Conservation (phyloP, 2,113 vertebrate genomes). For the Atrichornis clamosus region DNA sequence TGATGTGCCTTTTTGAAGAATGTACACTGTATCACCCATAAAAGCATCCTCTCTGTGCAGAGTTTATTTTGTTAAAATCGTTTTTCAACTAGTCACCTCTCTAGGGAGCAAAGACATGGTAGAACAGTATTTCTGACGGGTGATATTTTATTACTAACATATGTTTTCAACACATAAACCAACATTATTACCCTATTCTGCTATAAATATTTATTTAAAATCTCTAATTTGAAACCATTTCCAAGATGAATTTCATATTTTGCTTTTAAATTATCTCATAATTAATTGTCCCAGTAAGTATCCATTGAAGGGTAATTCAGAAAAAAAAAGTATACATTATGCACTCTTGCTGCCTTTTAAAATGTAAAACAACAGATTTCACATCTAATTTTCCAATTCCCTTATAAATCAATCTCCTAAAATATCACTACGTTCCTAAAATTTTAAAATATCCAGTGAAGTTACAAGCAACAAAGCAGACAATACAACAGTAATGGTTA, state of each 20-base stretch:
- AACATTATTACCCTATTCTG: not conserved
- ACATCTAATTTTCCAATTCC: not conserved
- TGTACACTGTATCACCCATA: not conserved
- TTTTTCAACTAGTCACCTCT: not conserved
- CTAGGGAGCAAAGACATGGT: not conserved
- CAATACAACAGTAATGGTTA: not conserved
- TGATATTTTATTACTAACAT: not conserved
- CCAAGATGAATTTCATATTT: not conserved
- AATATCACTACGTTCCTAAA: not conserved
- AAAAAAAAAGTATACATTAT: rapidly evolving
- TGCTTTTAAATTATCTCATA: not conserved
- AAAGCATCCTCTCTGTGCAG: not conserved
- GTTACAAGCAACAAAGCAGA: not conserved
- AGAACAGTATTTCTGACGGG: not conserved
- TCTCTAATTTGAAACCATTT: not conserved
- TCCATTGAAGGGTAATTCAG: not conserved
- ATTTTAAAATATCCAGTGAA: not conserved
- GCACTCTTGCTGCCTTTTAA: not conserved
- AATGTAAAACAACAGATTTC: not conserved
- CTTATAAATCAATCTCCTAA: not conserved
- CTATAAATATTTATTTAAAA: not conserved
- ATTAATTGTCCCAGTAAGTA: not conserved
- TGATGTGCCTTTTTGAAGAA: not conserved
- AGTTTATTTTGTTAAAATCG: not conserved
- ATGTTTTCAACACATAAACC: not conserved